Conservation (phyloP, 2,113 vertebrate species). For the Eulemur rufifrons region DNA sequence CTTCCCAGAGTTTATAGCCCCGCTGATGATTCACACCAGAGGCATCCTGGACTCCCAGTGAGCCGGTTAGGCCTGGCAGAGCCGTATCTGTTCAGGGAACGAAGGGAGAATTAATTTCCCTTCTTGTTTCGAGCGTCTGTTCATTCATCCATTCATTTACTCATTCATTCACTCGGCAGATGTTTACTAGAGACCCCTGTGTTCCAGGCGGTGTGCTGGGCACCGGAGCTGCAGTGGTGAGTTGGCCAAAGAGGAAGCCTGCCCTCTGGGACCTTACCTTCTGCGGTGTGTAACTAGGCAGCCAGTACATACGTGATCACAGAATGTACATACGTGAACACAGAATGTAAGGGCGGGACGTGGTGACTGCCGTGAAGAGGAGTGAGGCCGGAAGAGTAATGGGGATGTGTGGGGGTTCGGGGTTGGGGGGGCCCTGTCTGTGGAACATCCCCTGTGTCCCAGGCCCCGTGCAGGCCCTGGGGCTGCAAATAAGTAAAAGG, state of each 20-base stretch:
- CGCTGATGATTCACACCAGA: rapidly evolving
- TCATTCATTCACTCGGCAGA: no score
- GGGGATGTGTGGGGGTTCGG: rapidly evolving
- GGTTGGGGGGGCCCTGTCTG: rapidly evolving
- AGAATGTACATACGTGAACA: rapidly evolving
- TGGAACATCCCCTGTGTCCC: rapidly evolving
- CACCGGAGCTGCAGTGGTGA: no score
- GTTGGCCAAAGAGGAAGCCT: no score
- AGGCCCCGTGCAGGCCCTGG: not conserved
- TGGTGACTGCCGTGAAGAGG: not conserved
- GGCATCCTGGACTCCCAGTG: not conserved
- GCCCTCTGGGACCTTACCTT: not conserved
- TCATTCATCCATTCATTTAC: not conserved
- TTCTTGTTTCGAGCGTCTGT: not conserved
- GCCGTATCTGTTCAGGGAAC: not conserved
- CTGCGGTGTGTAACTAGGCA: rapidly evolving
- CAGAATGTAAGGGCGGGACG: rapidly evolving
- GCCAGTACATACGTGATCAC: not conserved
- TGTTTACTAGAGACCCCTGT: no score
- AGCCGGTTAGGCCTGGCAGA: not conserved
- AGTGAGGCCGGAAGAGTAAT: no score
- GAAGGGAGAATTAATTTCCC: not conserved
- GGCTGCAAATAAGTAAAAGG: no score
- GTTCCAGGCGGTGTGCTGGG: not conserved
- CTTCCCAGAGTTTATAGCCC: not conserved